These are phyloP conservation scores for Puffinus mauretanicus DNA, from an alignment of 2,113 vertebrate genomes.

Conservation along the genomic window DNA sequence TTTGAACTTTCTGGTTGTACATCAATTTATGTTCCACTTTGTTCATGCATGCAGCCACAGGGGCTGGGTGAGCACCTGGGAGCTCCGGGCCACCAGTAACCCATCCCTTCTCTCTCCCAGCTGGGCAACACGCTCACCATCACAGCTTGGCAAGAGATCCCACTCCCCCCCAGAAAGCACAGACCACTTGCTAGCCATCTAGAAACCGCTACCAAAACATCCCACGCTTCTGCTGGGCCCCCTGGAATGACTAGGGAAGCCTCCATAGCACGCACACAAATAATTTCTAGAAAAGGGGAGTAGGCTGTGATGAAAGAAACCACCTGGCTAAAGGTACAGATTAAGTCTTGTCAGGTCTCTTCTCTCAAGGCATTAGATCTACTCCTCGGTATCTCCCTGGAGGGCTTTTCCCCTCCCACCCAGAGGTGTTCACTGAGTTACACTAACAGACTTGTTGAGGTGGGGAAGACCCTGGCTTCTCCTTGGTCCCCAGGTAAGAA, in stretches of 20 bases:
- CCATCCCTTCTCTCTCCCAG: not conserved
- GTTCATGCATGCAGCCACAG: not conserved
- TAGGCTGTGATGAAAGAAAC: not conserved
- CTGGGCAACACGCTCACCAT: not conserved
- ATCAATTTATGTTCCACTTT: slow-evolving; percentile 36
- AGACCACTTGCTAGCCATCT: not conserved
- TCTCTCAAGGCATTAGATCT: not conserved
- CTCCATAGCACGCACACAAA: not conserved
- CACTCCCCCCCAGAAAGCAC: not conserved
- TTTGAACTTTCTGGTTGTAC: slow-evolving; percentile 34
- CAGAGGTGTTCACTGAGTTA: not conserved
- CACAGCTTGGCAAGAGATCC: not conserved
- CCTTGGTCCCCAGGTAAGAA: not conserved
- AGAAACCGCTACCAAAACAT: not conserved
- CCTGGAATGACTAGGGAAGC: not conserved
- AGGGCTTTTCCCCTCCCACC: not conserved
- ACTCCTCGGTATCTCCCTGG: not conserved
- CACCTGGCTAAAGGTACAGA: not conserved
- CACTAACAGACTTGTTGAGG: not conserved
- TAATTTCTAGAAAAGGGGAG: not conserved
- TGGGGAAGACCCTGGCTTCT: not conserved
- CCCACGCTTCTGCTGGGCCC: not conserved
- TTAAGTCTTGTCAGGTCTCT: not conserved
- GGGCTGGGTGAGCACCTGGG: not conserved
- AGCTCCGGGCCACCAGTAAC: not conserved